A percentile compares a stretch with the other conserved stretches of the same genome.
Evolutionary conservation across 2,113 vertebrate genomes (phyloP).

Genomic region (Oriolus oriolus): DNA sequence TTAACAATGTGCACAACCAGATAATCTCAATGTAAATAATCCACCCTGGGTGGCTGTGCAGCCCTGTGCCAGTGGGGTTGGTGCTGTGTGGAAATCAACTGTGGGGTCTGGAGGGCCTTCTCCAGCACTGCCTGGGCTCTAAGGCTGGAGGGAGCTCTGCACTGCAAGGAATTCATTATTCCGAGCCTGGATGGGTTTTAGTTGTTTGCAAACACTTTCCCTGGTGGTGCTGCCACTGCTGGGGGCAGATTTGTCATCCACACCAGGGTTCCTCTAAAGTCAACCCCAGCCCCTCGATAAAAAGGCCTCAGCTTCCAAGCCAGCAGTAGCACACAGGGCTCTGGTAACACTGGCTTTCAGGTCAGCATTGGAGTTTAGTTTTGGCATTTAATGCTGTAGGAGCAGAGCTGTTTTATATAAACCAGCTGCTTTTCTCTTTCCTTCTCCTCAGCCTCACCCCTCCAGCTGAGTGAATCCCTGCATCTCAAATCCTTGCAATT

Average conservation of each 20-base stretch:
- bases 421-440: neutral
- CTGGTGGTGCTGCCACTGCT: rapidly evolving
- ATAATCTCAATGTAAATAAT: conserved; percentile 77
- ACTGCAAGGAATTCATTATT: no score
- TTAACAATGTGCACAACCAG: conserved; percentile 71
- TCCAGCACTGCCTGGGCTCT: neutral
- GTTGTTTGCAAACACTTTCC: neutral
- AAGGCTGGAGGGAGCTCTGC: neutral
- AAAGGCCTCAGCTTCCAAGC: neutral
- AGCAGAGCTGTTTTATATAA: neutral
- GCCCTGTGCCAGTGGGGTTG: neutral
- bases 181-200: neutral
- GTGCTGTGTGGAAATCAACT: neutral
- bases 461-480: neutral
- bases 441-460: neutral
- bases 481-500: neutral
- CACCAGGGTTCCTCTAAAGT: rapidly evolving
- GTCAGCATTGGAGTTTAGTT: neutral
- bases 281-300: rapidly evolving
- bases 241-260: neutral
- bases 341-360: neutral
- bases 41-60: conserved; percentile 43
- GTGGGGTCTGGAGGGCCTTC: neutral
- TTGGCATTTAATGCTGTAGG: neutral
- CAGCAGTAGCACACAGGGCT: neutral